phyloP scores from a whole-genome alignment of 1,140 invertebrate species.

The Brachionus koreanus region DNA sequence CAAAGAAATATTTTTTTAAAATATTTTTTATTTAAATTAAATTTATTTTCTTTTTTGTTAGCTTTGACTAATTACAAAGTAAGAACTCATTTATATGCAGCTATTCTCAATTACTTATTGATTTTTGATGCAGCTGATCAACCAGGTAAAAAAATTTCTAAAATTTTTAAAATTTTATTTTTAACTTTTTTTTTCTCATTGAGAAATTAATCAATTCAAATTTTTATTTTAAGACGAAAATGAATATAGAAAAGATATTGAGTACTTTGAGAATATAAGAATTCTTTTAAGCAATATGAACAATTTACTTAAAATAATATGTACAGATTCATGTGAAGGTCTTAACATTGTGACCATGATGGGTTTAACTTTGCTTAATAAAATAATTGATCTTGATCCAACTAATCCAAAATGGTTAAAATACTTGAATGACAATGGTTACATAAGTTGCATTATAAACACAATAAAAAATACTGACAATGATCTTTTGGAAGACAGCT shows the following conservation, averaged over 20 bases:
- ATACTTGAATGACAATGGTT: slow-evolving; percentile 32
- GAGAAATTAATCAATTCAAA: no score
- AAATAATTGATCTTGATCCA: neutral
- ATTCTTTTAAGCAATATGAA: neutral
- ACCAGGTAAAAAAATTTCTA: neutral
- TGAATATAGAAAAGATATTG: neutral
- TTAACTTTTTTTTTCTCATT: no score
- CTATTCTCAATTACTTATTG: slow-evolving; percentile 4
- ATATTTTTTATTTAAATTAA: no score
- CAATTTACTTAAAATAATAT: slow-evolving; percentile 1
- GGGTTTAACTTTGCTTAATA: slow-evolving; percentile 17
- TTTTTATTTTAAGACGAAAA: neutral
- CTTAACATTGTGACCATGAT: slow-evolving; percentile 40
- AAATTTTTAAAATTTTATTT: no score
- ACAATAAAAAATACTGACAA: slow-evolving; percentile 25
- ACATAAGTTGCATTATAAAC: slow-evolving; percentile 27
- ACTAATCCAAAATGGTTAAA: slow-evolving; percentile 21
- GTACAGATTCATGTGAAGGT: slow-evolving; percentile 37
- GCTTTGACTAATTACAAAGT: slow-evolving; percentile 37
- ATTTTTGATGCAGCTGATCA: neutral
- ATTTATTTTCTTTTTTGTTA: neutral
- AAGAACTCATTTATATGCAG: slow-evolving; percentile 28
- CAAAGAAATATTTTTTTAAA: no score
- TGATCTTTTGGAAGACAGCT: neutral
- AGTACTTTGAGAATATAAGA: slow-evolving; percentile 1